phyloP scores from a whole-genome alignment of 2,797 vertebrate genomes.

The Artibeus jamaicensis region DNA sequence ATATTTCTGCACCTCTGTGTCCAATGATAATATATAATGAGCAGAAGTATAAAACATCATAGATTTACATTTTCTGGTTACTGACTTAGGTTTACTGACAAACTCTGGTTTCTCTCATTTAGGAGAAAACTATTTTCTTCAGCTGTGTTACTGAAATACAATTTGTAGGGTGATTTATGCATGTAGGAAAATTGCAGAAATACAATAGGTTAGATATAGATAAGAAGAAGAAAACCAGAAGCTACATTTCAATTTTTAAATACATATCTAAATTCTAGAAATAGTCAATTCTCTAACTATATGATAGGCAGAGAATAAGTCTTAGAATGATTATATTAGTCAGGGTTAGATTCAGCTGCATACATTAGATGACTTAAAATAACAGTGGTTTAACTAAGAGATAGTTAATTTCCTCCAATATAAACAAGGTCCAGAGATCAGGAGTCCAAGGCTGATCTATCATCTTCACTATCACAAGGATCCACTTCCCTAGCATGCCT shows the following conservation, averaged over 20 bases:
- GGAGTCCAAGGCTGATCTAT: background rate
- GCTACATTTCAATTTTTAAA: slow-evolving; percentile 22
- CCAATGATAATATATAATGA: slow-evolving; percentile 26
- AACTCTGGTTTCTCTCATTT: slow-evolving; percentile 44
- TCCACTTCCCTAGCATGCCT: background rate
- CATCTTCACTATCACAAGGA: background rate
- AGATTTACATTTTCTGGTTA: slow-evolving; percentile 51
- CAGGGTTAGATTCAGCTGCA: background rate
- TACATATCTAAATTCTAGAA: slow-evolving; percentile 32
- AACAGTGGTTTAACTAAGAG: background rate
- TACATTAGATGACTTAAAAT: background rate
- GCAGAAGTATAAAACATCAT: slow-evolving; percentile 32
- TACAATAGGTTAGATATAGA: background rate
- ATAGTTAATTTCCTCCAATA: slow-evolving; percentile 19
- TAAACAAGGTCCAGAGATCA: background rate
- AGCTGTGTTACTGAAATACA: slow-evolving; percentile 18
- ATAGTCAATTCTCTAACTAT: background rate
- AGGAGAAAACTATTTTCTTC: slow-evolving; percentile 33
- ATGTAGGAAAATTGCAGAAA: background rate
- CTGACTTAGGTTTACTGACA: background rate
- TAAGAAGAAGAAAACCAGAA: background rate
- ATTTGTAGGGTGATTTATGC: background rate
- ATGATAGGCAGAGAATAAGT: background rate
- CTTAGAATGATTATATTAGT: background rate
- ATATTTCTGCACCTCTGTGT: slow-evolving; percentile 11